These are phyloP conservation scores for Echeneis naucrates DNA, from an alignment of 2,797 vertebrate species.

Conservation along the genomic window DNA sequence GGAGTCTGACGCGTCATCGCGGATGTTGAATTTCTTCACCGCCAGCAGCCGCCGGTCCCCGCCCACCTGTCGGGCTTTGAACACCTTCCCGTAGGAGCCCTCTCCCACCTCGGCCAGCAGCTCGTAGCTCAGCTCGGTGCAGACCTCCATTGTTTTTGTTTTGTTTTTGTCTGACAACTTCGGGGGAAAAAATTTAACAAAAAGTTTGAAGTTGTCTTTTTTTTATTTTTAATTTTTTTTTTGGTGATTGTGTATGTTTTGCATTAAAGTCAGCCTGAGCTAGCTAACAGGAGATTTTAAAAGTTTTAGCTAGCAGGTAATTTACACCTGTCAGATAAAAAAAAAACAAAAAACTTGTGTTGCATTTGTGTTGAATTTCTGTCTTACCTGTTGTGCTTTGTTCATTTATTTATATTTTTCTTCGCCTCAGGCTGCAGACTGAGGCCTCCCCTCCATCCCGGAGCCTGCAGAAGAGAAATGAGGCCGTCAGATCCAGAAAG, in stretches of 20 bases:
- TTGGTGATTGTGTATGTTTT: too few species aligned
- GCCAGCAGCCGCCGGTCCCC: slow-evolving; percentile 80
- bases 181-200: too few species aligned
- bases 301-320: slow-evolving; percentile 15
- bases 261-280: neutral
- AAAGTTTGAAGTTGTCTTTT: neutral
- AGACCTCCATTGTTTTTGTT: slow-evolving; percentile 49
- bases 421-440: slow-evolving; percentile 30
- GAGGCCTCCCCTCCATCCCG: slow-evolving; percentile 6
- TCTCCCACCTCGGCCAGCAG: slow-evolving; percentile 79
- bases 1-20: slow-evolving; percentile 33
- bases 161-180: slow-evolving; percentile 43
- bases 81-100: slow-evolving; percentile 83
- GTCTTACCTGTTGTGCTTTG: rapidly evolving
- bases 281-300: slow-evolving; percentile 32
- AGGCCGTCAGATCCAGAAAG: neutral
- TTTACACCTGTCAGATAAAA: neutral
- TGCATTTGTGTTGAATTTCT: neutral
- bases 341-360: neutral
- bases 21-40: slow-evolving; percentile 82
- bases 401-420: too few species aligned
- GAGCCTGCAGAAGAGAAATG: slow-evolving; percentile 4
- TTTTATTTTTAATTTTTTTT: neutral
- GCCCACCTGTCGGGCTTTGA: slow-evolving; percentile 79
- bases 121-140: slow-evolving; percentile 73